Percentiles rank a stretch among this genome's conserved stretches.
Evolutionary conservation across 2,113 vertebrate species (phyloP).

Genomic region (Albula goreensis): DNA sequence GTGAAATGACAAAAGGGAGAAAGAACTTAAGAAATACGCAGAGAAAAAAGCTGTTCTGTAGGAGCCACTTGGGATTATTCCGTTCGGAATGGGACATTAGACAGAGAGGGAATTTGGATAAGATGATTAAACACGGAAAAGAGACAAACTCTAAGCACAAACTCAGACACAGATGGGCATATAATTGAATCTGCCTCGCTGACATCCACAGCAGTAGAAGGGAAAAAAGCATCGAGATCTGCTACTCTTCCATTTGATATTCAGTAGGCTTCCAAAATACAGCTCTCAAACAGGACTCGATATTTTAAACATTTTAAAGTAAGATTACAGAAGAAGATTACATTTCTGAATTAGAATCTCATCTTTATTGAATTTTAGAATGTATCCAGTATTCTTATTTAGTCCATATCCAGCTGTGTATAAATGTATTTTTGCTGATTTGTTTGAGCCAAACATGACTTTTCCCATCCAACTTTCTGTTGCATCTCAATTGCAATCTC

Average conservation of each 20-base stretch:
- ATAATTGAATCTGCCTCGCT: neutral
- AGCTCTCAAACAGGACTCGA: too few species aligned
- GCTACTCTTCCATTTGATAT: neutral
- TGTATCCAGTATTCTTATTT: too few species aligned
- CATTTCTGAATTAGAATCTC: too few species aligned
- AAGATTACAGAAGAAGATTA: too few species aligned
- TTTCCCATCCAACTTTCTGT: too few species aligned
- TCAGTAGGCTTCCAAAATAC: too few species aligned
- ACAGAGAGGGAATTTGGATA: neutral
- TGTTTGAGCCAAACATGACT: too few species aligned
- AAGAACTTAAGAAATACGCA: slow-evolving; percentile 71
- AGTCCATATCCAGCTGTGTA: too few species aligned
- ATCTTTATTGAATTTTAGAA: too few species aligned
- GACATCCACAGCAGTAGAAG: neutral
- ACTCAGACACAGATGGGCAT: neutral
- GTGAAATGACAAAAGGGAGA: slow-evolving; percentile 47
- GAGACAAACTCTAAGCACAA: neutral
- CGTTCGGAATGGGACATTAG: neutral
- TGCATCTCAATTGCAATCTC: too few species aligned
- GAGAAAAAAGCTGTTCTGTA: slow-evolving; percentile 49
- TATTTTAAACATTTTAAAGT: too few species aligned
- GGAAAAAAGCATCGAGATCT: neutral
- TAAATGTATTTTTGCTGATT: too few species aligned
- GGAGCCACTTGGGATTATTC: slow-evolving; percentile 53
- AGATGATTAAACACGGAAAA: neutral